Evolutionary conservation across 2,797 vertebrate species (phyloP).

Genomic region (Mormyrops boulengeri): DNA sequence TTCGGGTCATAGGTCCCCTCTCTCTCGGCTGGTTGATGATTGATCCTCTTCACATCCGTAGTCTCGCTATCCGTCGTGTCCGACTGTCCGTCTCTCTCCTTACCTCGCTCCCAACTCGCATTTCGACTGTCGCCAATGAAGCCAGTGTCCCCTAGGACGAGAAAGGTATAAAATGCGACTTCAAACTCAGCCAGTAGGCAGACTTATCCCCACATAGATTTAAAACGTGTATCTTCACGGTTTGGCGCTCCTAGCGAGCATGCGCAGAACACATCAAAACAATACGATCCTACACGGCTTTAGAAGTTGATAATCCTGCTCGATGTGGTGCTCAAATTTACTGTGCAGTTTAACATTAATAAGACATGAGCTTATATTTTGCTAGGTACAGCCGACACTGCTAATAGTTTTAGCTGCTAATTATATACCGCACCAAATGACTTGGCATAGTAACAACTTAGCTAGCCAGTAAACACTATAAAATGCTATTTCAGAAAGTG

Average conservation of each 20-base stretch:
- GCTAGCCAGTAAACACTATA: background rate
- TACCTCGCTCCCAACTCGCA: slow-evolving; percentile 74
- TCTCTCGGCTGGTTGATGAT: slow-evolving; percentile 74
- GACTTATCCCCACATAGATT: background rate
- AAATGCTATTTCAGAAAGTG: background rate
- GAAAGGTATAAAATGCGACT: background rate
- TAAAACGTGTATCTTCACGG: background rate
- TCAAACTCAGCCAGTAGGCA: background rate
- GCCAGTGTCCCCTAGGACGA: slow-evolving; percentile 58
- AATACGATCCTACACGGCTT: background rate
- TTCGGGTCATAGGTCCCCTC: slow-evolving; percentile 77
- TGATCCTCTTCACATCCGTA: slow-evolving; percentile 74
- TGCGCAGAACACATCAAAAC: background rate
- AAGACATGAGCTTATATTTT: background rate
- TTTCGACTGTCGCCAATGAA: slow-evolving; percentile 82
- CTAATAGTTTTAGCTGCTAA: background rate
- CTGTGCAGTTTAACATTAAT: background rate
- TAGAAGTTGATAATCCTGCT: slow-evolving; percentile 1
- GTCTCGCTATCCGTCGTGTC: slow-evolving; percentile 87
- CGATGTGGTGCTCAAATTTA: background rate
- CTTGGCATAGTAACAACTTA: background rate
- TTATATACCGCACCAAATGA: background rate
- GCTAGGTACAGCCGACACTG: background rate
- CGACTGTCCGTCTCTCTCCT: slow-evolving; percentile 66
- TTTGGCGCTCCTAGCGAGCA: background rate